Conservation (phyloP, 2,888 invertebrate genomes). For the Antheraea assamensis region DNA sequence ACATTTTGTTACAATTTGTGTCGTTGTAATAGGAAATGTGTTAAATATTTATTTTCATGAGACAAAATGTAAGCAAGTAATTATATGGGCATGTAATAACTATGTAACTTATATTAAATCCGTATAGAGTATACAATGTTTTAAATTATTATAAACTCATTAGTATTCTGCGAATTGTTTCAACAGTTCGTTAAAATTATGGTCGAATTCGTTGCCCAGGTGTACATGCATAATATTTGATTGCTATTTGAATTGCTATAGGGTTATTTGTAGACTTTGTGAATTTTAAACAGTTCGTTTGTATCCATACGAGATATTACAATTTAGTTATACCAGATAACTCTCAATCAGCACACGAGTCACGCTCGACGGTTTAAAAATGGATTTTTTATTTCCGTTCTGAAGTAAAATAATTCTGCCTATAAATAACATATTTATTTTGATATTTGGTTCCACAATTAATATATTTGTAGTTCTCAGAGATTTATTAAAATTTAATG, state of each 20-base stretch:
- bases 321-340: slow-evolving; percentile 13
- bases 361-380: slow-evolving; percentile 16
- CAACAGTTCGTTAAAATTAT: slow-evolving; percentile 19
- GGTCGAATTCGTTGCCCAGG: slow-evolving; percentile 17
- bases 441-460: no score
- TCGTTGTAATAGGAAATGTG: no score
- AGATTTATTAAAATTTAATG: no score
- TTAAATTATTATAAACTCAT: not conserved
- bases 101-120: not conserved
- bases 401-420: not conserved
- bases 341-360: not conserved
- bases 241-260: not conserved
- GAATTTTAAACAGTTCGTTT: slow-evolving; percentile 19
- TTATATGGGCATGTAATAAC: no score
- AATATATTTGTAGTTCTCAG: no score
- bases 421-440: not conserved
- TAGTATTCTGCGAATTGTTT: slow-evolving; percentile 1
- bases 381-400: slow-evolving; percentile 19
- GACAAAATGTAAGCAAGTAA: no score
- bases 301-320: slow-evolving; percentile 12
- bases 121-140: not conserved
- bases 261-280: slow-evolving; percentile 10
- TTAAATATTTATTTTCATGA: no score
- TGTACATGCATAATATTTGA: slow-evolving; percentile 21
- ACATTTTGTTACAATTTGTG: no score